These are phyloP conservation scores for Dasysyrphus tricinctus DNA, from an alignment of 2,888 invertebrate species.

Conservation along the genomic window DNA sequence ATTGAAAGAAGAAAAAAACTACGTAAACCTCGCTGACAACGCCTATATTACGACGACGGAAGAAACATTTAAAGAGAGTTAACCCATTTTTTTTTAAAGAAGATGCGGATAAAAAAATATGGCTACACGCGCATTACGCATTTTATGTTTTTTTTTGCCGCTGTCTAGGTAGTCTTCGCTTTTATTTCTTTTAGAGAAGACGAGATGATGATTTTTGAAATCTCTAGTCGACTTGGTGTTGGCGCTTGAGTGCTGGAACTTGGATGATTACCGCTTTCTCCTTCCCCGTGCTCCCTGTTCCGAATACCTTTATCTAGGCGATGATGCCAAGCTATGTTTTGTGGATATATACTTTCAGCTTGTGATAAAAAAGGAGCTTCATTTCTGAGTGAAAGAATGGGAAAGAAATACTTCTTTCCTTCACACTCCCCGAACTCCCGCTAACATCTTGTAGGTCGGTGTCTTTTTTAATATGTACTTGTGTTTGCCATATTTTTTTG, in stretches of 20 bases:
- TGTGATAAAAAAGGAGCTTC: conserved; percentile 9
- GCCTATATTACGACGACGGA: conserved; percentile 47
- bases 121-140: conserved; percentile 47
- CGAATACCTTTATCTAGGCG: conserved; percentile 24
- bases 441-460: neutral
- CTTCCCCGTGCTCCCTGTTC: neutral
- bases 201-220: neutral
- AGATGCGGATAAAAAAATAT: conserved; percentile 31
- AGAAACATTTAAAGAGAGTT: conserved; percentile 14
- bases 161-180: conserved; percentile 1
- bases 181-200: neutral
- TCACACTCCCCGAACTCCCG: neutral
- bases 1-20: neutral
- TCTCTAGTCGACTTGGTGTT: neutral
- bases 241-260: conserved; percentile 8
- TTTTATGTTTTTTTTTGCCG: neutral
- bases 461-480: neutral
- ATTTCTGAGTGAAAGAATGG: conserved; percentile 4
- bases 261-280: conserved; percentile 53
- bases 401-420: conserved; percentile 4
- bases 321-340: conserved; percentile 66
- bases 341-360: conserved; percentile 25
- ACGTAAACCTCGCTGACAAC: conserved; percentile 32
- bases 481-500: neutral
- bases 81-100: conserved; percentile 32